Evolutionary conservation across 2,797 vertebrate genomes (phyloP), one percentile per base, ranked within the genome.

Genomic region (Macropodus opercularis): DNA sequence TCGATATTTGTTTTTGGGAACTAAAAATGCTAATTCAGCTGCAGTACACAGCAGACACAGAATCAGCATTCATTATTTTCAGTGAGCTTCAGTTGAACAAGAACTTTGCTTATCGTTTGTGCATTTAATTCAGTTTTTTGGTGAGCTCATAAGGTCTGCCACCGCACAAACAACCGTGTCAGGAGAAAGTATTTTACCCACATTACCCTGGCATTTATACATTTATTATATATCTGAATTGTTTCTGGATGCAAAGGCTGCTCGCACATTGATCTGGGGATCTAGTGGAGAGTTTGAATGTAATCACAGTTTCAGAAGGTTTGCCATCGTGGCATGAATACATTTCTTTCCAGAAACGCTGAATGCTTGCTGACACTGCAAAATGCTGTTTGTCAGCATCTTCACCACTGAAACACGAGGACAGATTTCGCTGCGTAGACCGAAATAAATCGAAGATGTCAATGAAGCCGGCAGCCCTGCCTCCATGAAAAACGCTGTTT

Each of bases 371-470:
- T 77, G 42, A 68, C 40, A 24, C n/a, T 2, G 27, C 50, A 43
- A 52, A 53, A 70, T 40, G 1, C 9, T 27, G 43, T 60, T 61
- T 35, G 54, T 74, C 61, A 55, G 62, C 67, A 52, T 74, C 48
- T 69, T 73, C 29, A 36, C n/a, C 55, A 21, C 41, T 63, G 34
- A 78, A 72, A 67, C 58, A 50, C 57, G 50, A 48, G 24, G 2
- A 7, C 5, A 12, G 11, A 41, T 54, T 75, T 70, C 53, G 70
- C 59, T 75, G 65, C 72, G 53, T 15, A 6, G 44, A 41, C 29
- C 27, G 1, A 14, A 47, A 51, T 39, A 34, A 34, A 55, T 72
- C 57, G 49, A 39, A 51, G 9, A 51, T 53, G 50, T 69, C 56
- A 62, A 41, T 60, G 24, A 48, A 38, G 27, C 22, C 54, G 44